Evolutionary conservation across 2,113 vertebrate genomes (phyloP).

Genomic region (Sarotherodon lohbergeri): DNA sequence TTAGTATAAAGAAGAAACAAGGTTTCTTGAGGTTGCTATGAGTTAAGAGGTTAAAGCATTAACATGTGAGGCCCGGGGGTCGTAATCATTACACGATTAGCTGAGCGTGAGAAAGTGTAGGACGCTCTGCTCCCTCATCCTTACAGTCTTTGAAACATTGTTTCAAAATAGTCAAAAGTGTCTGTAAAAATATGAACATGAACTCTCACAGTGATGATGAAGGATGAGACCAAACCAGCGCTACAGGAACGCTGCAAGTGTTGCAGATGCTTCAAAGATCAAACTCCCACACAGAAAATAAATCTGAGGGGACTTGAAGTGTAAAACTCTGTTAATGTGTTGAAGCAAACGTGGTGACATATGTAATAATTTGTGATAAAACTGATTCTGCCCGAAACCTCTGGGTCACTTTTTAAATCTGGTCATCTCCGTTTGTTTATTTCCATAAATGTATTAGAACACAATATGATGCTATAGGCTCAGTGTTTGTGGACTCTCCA

Average conservation of each 20-base stretch:
- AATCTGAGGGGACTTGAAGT: neutral
- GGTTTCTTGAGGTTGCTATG: neutral
- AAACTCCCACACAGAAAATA: neutral
- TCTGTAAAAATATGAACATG: neutral
- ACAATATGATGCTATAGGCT: accelerated
- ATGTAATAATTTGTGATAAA: neutral
- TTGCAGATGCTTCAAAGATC: neutral
- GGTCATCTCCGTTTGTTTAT: accelerated
- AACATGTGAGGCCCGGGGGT: neutral
- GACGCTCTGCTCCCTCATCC: no score
- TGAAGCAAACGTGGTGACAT: accelerated
- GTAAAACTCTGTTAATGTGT: neutral
- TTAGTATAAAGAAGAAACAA: neutral
- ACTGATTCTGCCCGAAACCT: neutral
- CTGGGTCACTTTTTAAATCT: neutral
- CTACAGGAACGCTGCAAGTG: neutral
- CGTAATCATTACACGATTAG: neutral
- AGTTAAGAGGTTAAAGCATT: accelerated
- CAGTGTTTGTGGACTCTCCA: neutral
- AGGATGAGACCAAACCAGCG: neutral
- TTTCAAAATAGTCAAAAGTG: neutral
- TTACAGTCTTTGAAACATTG: accelerated
- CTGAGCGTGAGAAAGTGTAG: accelerated
- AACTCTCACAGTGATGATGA: neutral
- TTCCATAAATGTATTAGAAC: neutral